Evolutionary conservation across 37 sponge, comb jelly and placozoan species (phyloP), one percentile per base, ranked within the genome.

Genomic region (Diacarnus erythraeanus): DNA sequence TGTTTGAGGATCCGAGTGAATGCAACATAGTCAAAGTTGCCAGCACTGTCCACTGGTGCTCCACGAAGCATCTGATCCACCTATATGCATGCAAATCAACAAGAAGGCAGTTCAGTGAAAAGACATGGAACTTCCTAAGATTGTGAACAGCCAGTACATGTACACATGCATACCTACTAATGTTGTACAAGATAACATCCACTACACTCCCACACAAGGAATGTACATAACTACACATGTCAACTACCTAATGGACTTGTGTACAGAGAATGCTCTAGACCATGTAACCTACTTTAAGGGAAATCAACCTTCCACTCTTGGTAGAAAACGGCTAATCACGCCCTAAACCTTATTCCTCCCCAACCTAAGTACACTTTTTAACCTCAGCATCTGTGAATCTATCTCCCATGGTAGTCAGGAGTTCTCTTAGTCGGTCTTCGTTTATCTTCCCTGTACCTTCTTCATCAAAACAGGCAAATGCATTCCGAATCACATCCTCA

Each of bases 401-500:
- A 64, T 98, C 98, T 29, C 98, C 98, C 98, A 98, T 95, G 31
- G 98, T 95, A 6, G 91, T 95, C 77, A 98, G 68, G 61, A 98
- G 85, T 43, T 95, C 96, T 35, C 96, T 81, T 38, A 98, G 57
- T 39, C 82, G 85, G 72, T 98, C 98, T 79, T 98, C 98, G 71
- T 95, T 78, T 27, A 98, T 95, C 33, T 83, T 77, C 0, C 98
- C 98, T 37, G 91, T 86, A 23, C 92, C 96, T 57, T 95, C 98
- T 47, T 98, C 98, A 64, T 98, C 98, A 80, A 98, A 98, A 36
- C 94, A 93, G 35, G 92, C 96, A 86, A 98, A 98, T 4, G 98
- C 98, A 86, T 98, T 98, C 30, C 91, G 80, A 66, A 98, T 98
- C 33, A 98, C 98, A 80, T 98, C 98, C 70, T 98, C 98, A 1